Evolutionary conservation across 2,888 invertebrate species (phyloP), one percentile per base, ranked within the genome.

Genomic region (Cataglyphis albicans): DNA sequence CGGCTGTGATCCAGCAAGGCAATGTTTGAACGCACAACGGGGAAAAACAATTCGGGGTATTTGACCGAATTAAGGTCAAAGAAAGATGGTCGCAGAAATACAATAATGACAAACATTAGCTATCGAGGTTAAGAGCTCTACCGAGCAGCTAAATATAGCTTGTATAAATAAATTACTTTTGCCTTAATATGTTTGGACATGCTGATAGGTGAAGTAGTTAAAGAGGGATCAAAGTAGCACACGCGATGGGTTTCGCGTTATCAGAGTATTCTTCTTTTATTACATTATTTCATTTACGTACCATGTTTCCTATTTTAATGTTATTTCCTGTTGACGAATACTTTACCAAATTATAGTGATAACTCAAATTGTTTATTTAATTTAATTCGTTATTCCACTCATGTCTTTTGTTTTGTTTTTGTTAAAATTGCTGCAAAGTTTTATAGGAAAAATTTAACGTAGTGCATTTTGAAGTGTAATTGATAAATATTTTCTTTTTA

Each of bases 141-240:
- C 41, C 41, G 18, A 76, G 73, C 48, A 59, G 65, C 18, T 48
- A 41, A 63, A 15, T 12, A 82, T 44, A 61, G 59, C 73, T 76
- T 72, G 55, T 85, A 84, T 86, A 87, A 87, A 90, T 88, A 87
- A 90, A 90, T 82, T 84, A 89, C 82, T 67, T 83, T 84, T 57
- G 48, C 75, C 78, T 80, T 84, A 84, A 75, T 52, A 52, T 86
- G 72, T 75, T 80, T 81, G 74, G 80, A 68, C 21, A 41, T 4
- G 67, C 61, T 61, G 81, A 87, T 82, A 81, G 83, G 75, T 68
- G 80, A 64, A 75, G 55, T 78, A 72, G 70, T 82, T 83, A 75
- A 80, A 65, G 74, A 82, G 81, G n/a, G 35, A 1, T 68, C 65
- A 32, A 75, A 74, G 57, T 81, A 74, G 72, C 65, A 32, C 48